A percentile compares a stretch with the other conserved stretches of the same genome.
Evolutionary conservation across 2,888 invertebrate species (phyloP).

Genomic region (Falcaria lacertinaria): DNA sequence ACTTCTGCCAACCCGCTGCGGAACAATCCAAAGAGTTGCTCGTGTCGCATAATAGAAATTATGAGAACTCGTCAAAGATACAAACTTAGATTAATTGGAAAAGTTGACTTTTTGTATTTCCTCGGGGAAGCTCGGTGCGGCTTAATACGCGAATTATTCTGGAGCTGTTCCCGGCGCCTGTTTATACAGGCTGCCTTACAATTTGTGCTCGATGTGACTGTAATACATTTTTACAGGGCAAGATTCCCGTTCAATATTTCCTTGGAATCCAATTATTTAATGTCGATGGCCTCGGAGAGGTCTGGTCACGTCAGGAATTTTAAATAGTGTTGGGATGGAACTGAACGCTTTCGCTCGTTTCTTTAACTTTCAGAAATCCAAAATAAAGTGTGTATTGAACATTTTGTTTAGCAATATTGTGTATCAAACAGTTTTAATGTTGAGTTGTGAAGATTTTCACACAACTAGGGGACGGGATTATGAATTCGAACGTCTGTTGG

Average conservation of each 20-base stretch:
- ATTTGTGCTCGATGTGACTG: not conserved
- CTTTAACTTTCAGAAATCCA: too few relatives aligned
- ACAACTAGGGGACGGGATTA: too few relatives aligned
- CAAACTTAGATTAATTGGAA: slow-evolving; percentile 27
- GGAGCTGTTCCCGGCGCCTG: not conserved
- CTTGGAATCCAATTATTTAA: not conserved
- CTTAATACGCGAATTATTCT: not conserved
- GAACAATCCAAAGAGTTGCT: slow-evolving; percentile 21
- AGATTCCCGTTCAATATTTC: not conserved
- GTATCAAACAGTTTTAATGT: too few relatives aligned
- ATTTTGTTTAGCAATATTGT: too few relatives aligned
- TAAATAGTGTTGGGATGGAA: too few relatives aligned
- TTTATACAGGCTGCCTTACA: not conserved
- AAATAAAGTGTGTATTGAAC: too few relatives aligned
- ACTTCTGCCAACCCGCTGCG: slow-evolving; percentile 22
- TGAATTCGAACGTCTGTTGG: too few relatives aligned
- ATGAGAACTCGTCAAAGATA: slow-evolving; percentile 10
- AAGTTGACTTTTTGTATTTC: slow-evolving; percentile 17
- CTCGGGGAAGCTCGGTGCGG: slow-evolving; percentile 9
- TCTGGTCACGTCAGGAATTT: too few relatives aligned
- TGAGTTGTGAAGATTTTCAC: too few relatives aligned
- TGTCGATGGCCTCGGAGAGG: not conserved
- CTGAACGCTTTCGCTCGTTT: too few relatives aligned
- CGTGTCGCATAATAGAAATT: slow-evolving; percentile 8
- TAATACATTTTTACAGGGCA: not conserved